phyloP scores from a whole-genome alignment of 2,888 invertebrate genomes.

The Rhamnusium bicolor region DNA sequence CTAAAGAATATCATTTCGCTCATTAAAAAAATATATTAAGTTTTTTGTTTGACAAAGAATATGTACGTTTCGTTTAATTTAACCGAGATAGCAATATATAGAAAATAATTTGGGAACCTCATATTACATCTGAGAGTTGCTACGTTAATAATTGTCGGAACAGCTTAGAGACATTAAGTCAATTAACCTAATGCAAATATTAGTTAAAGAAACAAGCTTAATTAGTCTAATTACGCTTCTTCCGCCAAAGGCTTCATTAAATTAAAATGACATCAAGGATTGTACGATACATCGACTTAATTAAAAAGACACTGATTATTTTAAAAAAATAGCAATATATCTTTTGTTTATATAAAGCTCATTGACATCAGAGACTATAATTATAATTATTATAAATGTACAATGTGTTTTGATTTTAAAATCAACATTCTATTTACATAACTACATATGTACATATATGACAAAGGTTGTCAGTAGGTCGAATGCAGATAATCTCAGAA shows the following conservation, averaged over 20 bases:
- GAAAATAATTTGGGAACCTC: no score
- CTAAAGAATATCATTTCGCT: no score
- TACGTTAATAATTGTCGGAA: background rate
- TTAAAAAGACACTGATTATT: background rate
- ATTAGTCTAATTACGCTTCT: conserved; percentile 9
- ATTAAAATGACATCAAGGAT: background rate
- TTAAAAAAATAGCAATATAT: background rate
- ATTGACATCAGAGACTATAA: background rate
- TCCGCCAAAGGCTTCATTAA: background rate
- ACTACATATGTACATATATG: no score
- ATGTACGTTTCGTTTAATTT: no score
- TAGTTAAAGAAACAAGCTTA: background rate
- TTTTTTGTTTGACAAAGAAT: no score
- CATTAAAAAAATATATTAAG: no score
- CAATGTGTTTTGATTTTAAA: background rate
- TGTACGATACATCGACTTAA: background rate
- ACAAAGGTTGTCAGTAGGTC: background rate
- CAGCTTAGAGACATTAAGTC: background rate
- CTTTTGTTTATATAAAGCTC: background rate
- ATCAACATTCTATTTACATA: background rate
- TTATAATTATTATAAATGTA: background rate
- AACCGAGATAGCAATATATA: no score
- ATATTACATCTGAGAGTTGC: no score
- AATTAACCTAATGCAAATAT: background rate
- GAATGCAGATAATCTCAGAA: background rate